phyloP scores from a whole-genome alignment of 2,888 invertebrate species.

The Epinotia ramella region DNA sequence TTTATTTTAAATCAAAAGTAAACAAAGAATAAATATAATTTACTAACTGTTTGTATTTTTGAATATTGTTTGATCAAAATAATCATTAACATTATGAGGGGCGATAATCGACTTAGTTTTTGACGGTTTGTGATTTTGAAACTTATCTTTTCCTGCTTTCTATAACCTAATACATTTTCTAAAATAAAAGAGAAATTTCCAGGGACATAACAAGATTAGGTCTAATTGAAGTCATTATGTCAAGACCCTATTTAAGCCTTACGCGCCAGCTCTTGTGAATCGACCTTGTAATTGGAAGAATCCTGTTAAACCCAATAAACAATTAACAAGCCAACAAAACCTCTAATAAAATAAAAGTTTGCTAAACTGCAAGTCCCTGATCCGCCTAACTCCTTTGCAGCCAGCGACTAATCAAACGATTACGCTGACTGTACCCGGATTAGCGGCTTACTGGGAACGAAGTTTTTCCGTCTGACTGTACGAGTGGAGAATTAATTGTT shows the following conservation, averaged over 20 bases:
- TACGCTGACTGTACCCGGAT: conserved; percentile 60
- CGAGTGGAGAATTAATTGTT: conserved; percentile 21
- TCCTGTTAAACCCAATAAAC: conserved; percentile 21
- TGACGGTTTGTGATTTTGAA: not conserved
- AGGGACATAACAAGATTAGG: too few relatives aligned
- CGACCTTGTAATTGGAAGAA: too few relatives aligned
- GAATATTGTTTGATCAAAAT: not conserved
- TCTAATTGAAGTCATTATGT: too few relatives aligned
- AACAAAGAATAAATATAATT: too few relatives aligned
- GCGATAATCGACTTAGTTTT: not conserved
- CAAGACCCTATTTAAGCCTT: too few relatives aligned
- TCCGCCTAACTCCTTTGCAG: conserved; percentile 64
- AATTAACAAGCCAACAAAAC: conserved; percentile 39
- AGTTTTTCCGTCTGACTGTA: conserved; percentile 48
- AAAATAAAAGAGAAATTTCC: too few relatives aligned
- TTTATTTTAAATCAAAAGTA: too few relatives aligned
- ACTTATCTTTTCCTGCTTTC: too few relatives aligned
- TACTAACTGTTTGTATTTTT: too few relatives aligned
- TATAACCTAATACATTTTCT: too few relatives aligned
- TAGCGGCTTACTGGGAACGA: conserved; percentile 49
- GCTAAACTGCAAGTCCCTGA: conserved; percentile 58
- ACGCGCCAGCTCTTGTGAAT: too few relatives aligned
- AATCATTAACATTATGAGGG: not conserved
- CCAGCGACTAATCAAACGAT: conserved; percentile 73
- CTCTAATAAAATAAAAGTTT: conserved; percentile 51